These are phyloP conservation scores for Coelinius sp. DNA, from an alignment of 2,888 invertebrate species.

Conservation along the genomic window DNA sequence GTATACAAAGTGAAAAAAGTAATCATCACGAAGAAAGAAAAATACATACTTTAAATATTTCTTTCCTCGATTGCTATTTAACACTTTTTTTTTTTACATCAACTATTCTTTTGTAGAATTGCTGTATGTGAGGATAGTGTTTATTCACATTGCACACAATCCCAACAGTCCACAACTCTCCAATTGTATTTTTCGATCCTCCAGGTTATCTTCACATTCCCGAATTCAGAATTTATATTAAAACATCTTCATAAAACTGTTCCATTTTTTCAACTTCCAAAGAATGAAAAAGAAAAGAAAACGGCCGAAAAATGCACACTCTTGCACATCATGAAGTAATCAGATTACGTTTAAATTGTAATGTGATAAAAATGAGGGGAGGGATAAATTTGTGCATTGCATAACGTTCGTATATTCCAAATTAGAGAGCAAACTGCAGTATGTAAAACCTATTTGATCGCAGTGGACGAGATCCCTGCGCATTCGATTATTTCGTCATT, in stretches of 20 bases:
- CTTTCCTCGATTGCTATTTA: background rate
- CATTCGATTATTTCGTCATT: background rate
- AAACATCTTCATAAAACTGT: background rate
- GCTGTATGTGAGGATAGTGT: background rate
- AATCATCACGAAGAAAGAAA: conserved; percentile 43
- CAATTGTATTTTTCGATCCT: background rate
- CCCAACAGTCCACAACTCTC: background rate
- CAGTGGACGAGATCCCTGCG: background rate
- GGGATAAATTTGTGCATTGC: conserved; percentile 21
- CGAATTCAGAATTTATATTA: background rate
- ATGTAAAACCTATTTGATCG: background rate
- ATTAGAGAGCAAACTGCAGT: background rate
- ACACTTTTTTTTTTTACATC: conserved; percentile 8
- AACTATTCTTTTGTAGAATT: conserved; percentile 8
- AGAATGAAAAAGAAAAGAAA: background rate
- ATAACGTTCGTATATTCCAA: conserved; percentile 20
- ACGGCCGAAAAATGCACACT: background rate
- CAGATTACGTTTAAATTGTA: background rate
- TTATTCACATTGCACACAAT: background rate
- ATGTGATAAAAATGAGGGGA: background rate
- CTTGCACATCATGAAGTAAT: background rate
- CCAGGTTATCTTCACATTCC: background rate
- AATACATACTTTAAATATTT: background rate
- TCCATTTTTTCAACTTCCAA: background rate
- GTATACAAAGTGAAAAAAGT: conserved; percentile 47